Base-by-base conservation (phyloP, 2,888 invertebrate species). In the Dione juno region DNA sequence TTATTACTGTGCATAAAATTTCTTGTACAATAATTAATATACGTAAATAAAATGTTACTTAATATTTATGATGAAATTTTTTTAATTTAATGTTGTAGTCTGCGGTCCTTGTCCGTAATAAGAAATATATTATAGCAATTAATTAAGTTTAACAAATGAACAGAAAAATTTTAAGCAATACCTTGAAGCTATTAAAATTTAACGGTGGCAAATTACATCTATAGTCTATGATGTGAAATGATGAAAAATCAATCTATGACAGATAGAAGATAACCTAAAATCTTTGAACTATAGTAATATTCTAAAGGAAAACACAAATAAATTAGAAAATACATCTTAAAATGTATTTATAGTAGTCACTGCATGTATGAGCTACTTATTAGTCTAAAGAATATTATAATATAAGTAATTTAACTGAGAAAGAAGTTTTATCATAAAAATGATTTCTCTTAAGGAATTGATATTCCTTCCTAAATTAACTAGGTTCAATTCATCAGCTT, bases 401-500 rank as follows among this genome's bases (percentile, higher is more conserved):
- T 43, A 0, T 21, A 10, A n/a, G 8, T n/a, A 37, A 10, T 9
- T 10, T n/a, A 57, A 57, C 7, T 16, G 5, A 61, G 14, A 2
- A 21, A 19, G 9, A 57, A 48, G 3, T 50, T 28, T 43, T 59
- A 43, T 52, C 7, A 63, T 45, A 63, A 72, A 28, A 65, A 92
- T 92, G 91, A 85, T 88, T 74, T 74, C 76, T 9, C 21, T 85
- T 19, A 85, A 77, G 71, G 83, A 80, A 71, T 69, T 77, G 37
- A 71, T 79, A 11, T 10, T 77, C 16, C 35, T 80, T 41, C 78
- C 81, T 66, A 78, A 80, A n/a, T 52, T 85, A 1, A 73, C 77
- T 21, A 86, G 91, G 76, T 78, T 78, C 28, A 84, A 77, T 75
- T 88, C 92, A 21, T 84, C 87, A 11, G 76, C 80, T 19, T 73